These are phyloP conservation scores for Apaloderma vittatum DNA, from an alignment of 2,113 vertebrate species.

Conservation along the genomic window DNA sequence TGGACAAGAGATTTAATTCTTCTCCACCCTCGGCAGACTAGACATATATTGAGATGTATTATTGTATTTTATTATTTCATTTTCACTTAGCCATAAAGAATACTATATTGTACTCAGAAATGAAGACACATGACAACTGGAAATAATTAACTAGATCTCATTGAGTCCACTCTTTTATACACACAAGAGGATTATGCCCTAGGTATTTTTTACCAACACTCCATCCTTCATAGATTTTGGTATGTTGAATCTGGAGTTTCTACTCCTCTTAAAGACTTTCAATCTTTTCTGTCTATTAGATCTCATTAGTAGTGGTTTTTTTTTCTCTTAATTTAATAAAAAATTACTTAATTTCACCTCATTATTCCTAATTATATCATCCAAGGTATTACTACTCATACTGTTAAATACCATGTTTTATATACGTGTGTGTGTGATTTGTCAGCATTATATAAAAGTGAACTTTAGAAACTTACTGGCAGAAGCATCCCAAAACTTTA, in stretches of 20 bases:
- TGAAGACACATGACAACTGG: not conserved
- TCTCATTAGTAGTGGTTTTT: not conserved
- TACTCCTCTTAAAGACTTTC: not conserved
- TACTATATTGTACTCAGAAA: not conserved
- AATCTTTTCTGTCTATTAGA: not conserved
- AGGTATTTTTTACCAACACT: not conserved
- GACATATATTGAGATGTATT: not conserved
- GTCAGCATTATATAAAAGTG: conserved; percentile 18
- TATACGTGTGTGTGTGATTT: not conserved
- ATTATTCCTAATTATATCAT: not conserved
- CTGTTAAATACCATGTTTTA: not conserved
- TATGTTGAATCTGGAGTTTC: not conserved
- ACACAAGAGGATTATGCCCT: not conserved
- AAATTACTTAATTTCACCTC: not conserved
- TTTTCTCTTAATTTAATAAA: not conserved
- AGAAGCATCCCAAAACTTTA: conserved; percentile 96
- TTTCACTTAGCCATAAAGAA: not conserved
- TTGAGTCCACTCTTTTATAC: not conserved
- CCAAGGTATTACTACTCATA: not conserved
- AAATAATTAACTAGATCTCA: not conserved
- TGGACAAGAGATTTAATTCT: not conserved
- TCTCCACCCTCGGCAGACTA: not conserved
- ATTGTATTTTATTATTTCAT: not conserved
- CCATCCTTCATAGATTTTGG: not conserved
- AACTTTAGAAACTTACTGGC: conserved; percentile 87